Evolutionary conservation across 2,113 vertebrate species (phyloP).

Genomic region (Ptilonorhynchus violaceus): DNA sequence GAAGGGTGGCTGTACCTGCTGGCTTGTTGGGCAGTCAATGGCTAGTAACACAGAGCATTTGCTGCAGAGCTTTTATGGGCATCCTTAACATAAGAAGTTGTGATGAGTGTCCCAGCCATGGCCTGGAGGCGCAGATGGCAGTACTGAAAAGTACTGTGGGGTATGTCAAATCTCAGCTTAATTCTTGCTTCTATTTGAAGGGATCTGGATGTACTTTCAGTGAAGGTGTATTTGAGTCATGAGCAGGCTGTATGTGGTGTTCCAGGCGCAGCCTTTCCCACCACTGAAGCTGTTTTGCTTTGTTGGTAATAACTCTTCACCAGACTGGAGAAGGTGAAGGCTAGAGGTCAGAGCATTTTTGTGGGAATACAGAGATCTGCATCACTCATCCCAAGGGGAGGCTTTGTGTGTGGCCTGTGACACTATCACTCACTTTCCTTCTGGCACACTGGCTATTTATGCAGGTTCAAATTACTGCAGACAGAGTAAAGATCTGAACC

Average conservation of each 20-base stretch:
- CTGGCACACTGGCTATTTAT: slow-evolving; percentile 47
- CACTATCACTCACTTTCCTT: slow-evolving; percentile 42
- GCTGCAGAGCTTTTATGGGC: neutral
- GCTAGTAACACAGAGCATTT: neutral
- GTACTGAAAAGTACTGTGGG: neutral
- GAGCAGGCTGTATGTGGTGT: neutral
- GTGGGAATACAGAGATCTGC: neutral
- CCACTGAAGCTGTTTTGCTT: neutral
- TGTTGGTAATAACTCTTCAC: slow-evolving; percentile 26
- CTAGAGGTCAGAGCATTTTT: slow-evolving; percentile 31
- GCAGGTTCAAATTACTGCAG: slow-evolving; percentile 53
- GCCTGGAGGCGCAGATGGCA: neutral
- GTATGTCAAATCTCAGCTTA: neutral
- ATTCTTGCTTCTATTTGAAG: neutral
- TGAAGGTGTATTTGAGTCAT: neutral
- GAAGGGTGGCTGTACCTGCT: neutral
- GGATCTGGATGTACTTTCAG: neutral
- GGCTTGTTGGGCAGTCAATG: neutral
- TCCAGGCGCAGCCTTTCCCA: neutral
- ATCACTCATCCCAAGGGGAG: slow-evolving; percentile 19
- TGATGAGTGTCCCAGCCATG: neutral
- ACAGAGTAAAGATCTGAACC: neutral
- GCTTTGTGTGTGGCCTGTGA: slow-evolving; percentile 61
- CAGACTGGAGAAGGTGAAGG: slow-evolving; percentile 15
- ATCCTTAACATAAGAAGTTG: neutral